These are phyloP conservation scores for Latrodectus elegans DNA, from an alignment of 2,888 invertebrate genomes.

Conservation along the genomic window DNA sequence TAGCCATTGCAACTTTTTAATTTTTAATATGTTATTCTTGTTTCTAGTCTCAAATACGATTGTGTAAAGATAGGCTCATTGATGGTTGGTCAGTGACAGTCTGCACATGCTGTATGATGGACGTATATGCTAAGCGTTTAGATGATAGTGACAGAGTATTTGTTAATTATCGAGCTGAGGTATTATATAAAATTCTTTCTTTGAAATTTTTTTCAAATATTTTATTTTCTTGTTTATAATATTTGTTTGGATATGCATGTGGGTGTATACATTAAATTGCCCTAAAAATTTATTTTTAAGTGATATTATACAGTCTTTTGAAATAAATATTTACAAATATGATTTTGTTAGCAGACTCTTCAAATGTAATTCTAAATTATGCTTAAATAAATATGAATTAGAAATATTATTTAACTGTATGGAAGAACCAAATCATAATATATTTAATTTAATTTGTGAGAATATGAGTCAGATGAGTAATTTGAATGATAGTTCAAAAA, in stretches of 20 bases:
- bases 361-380: not conserved
- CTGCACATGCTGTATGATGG: slow-evolving; percentile 52
- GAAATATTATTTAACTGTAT: not conserved
- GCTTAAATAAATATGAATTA: no score
- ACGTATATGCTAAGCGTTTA: slow-evolving; percentile 63
- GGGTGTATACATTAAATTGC: no score
- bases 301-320: no score
- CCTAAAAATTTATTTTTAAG: no score
- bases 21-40: not conserved
- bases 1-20: not conserved
- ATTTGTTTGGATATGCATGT: no score
- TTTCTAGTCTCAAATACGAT: slow-evolving; percentile 47
- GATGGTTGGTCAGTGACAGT: slow-evolving; percentile 56
- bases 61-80: slow-evolving; percentile 41
- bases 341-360: no score
- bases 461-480: no score
- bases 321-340: no score
- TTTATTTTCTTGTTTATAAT: no score
- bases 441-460: not conserved
- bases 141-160: slow-evolving; percentile 36
- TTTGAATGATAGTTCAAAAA: no score
- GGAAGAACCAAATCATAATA: no score
- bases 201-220: not conserved
- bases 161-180: slow-evolving; percentile 41
- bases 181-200: slow-evolving; percentile 22